Conservation (phyloP, 2,888 invertebrate species). For the Pandemis corylana region DNA sequence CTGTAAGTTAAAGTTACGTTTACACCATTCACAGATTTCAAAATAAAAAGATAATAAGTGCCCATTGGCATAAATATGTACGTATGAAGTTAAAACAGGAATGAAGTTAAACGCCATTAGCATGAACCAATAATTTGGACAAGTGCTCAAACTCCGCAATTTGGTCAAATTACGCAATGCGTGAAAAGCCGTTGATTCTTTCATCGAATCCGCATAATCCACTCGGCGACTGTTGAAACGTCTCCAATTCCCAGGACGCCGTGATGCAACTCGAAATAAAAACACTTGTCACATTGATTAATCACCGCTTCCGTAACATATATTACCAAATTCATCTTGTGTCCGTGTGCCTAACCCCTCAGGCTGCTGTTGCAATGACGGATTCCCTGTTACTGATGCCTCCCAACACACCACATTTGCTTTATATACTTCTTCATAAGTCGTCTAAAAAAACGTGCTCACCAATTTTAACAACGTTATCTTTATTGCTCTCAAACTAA, state of each 20-base stretch:
- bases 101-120: neutral
- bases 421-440: slow-evolving; percentile 76
- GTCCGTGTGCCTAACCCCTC: slow-evolving; percentile 50
- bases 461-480: slow-evolving; percentile 54
- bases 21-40: too few relatives aligned
- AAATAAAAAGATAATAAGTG: neutral
- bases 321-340: slow-evolving; percentile 71
- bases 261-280: slow-evolving; percentile 36
- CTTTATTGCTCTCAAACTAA: slow-evolving; percentile 43
- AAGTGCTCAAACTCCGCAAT: neutral
- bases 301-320: slow-evolving; percentile 43
- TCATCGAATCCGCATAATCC: slow-evolving; percentile 15
- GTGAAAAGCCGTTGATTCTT: slow-evolving; percentile 1
- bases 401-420: slow-evolving; percentile 60
- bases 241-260: slow-evolving; percentile 18
- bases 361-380: slow-evolving; percentile 61
- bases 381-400: slow-evolving; percentile 68
- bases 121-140: neutral
- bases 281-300: slow-evolving; percentile 44
- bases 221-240: slow-evolving; percentile 12
- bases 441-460: slow-evolving; percentile 75
- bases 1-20: too few relatives aligned
- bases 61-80: neutral
- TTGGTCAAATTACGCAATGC: neutral
- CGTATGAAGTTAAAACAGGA: neutral